phyloP scores from a whole-genome alignment of 2,797 vertebrate species.

The Poecilia picta region DNA sequence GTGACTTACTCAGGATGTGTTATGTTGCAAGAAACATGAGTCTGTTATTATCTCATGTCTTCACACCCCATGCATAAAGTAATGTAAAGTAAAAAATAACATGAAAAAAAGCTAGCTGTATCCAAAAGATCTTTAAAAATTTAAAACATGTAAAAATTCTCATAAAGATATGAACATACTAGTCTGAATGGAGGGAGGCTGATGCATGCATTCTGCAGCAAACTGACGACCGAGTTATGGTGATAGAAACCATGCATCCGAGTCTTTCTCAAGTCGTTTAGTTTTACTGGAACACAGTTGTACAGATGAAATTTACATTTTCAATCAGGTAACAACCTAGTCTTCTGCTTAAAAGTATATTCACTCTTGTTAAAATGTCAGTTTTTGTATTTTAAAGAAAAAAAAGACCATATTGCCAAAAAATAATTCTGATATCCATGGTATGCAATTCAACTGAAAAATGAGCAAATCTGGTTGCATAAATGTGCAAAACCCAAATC shows the following conservation, averaged over 20 bases:
- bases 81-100: not conserved
- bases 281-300: not conserved
- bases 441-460: too few species aligned
- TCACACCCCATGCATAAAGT: conserved; percentile 12
- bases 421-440: too few species aligned
- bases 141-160: not conserved
- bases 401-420: not conserved
- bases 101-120: not conserved
- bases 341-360: not conserved
- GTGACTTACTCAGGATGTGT: conserved; percentile 60
- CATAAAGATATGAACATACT: not conserved
- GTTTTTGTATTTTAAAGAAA: not conserved
- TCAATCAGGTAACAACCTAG: not conserved
- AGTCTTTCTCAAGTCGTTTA: not conserved
- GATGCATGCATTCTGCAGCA: not conserved
- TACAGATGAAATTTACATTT: not conserved
- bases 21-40: conserved; percentile 78
- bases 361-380: not conserved
- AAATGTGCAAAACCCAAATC: too few species aligned
- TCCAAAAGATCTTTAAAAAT: conserved; percentile 8
- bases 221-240: not conserved
- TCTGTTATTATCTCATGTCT: conserved; percentile 38
- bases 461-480: too few species aligned
- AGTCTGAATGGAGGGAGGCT: not conserved
- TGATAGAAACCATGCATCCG: not conserved